Evolutionary conservation across 23 tunicate genomes (phyloP), one percentile per base, ranked within the genome.

Genomic region (Aplidium turbinatum): DNA sequence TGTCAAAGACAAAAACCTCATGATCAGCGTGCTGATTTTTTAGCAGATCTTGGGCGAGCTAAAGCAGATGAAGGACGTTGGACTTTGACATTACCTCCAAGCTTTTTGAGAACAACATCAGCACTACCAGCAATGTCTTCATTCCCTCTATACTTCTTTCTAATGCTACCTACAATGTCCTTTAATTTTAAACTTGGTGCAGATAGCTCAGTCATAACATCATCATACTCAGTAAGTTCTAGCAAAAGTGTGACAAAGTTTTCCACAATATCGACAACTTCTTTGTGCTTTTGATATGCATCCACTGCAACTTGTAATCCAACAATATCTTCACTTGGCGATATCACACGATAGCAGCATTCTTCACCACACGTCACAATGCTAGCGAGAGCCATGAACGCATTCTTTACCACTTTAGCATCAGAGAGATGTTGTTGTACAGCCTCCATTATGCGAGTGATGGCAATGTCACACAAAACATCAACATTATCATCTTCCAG

Each of bases 401-500:
- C 97, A 77, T 76, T 94, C 77, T 94, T 94, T 3, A 86, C 86
- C 32, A 91, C 96, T 79, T 83, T 95, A 33, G 47, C 63, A 4
- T 78, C 63, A 29, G 78, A 57, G 30, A 35, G 7, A 46, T 95
- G 96, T 25, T 27, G 34, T 48, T 95, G 73, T 34, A 95, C 53
- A 29, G 88, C 70, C 57, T 88, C 96, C 31, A 89, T 38, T 11
- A 95, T 89, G 5, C 75, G 78, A n/a, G 87, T 16, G 36, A 95
- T 83, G 7, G 91, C 99, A 47, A 91, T 78, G 47, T 95, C 99
- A 4, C 86, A 72, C 13, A 95, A 54, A 66, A 72, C 51, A 39
- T 84, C 92, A 22, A 89, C 63, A 70, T 88, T 88, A 21, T 80
- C 96, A 79, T 95, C 99, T 78, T 95, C 99, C 0, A 95, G 83